A percentile compares a stretch with the other conserved stretches of the same genome.
These are phyloP conservation scores for Lamproptera curius DNA, from an alignment of 2,888 invertebrate species.

Conservation along the genomic window DNA sequence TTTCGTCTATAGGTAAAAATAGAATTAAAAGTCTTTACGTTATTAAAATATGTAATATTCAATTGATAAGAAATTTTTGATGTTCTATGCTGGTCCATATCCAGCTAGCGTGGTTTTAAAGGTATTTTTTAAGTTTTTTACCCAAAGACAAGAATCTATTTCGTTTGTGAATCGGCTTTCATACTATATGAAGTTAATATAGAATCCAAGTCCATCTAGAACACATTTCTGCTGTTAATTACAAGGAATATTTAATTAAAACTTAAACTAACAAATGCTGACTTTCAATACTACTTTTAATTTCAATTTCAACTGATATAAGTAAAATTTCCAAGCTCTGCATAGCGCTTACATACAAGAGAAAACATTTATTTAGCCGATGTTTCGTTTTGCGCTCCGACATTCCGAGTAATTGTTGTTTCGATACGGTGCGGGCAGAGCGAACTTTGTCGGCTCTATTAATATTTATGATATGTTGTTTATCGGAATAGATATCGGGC, in stretches of 20 bases:
- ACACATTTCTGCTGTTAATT: background rate
- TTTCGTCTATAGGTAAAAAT: no score
- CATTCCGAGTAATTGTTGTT: conserved; percentile 56
- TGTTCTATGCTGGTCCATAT: no score
- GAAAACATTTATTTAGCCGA: conserved; percentile 52
- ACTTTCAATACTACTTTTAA: conserved; percentile 31
- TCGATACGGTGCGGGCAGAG: conserved; percentile 49
- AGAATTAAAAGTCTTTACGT: no score
- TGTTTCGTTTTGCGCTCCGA: conserved; percentile 52
- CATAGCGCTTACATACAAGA: conserved; percentile 50
- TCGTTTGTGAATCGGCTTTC: no score
- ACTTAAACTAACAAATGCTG: conserved; percentile 23
- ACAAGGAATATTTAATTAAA: background rate
- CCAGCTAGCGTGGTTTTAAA: no score
- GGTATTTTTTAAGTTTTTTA: no score
- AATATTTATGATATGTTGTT: conserved; percentile 37
- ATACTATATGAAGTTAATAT: no score
- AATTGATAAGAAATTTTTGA: no score
- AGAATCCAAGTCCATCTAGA: background rate
- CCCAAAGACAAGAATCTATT: no score
- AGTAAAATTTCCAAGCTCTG: no score
- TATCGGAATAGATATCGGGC: conserved; percentile 27
- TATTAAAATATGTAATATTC: no score
- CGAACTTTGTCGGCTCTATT: conserved; percentile 32
- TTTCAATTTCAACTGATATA: no score